Conservation (phyloP, 2,113 vertebrate species). For the Pelmatolapia mariae region DNA sequence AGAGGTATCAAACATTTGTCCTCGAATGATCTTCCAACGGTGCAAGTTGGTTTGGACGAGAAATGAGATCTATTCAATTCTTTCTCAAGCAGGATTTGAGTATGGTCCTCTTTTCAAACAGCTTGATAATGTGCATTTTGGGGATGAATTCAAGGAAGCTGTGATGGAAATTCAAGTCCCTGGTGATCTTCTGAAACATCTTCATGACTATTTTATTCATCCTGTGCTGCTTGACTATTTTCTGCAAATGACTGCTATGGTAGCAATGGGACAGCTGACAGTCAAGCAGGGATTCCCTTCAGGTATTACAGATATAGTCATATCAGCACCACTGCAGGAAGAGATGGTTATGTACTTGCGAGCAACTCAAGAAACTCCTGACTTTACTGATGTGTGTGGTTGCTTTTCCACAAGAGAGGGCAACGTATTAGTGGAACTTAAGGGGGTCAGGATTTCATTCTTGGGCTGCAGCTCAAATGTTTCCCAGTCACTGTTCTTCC, state of each 20-base stretch:
- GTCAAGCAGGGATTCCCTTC: slow-evolving; percentile 74
- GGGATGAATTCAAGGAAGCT: slow-evolving; percentile 78
- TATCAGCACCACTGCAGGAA: slow-evolving; percentile 70
- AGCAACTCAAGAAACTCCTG: slow-evolving; percentile 59
- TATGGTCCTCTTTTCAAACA: slow-evolving; percentile 75
- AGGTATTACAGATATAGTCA: slow-evolving; percentile 70
- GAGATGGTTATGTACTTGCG: slow-evolving; percentile 82
- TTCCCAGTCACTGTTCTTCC: slow-evolving; percentile 72
- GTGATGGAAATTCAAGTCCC: slow-evolving; percentile 72
- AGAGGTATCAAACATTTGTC: slow-evolving; percentile 70
- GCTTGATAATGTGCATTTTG: slow-evolving; percentile 70
- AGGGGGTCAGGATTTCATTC: slow-evolving; percentile 69
- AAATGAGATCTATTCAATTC: slow-evolving; percentile 70
- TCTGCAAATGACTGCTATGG: slow-evolving; percentile 76
- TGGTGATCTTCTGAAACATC: slow-evolving; percentile 51
- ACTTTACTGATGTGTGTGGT: slow-evolving; percentile 79
- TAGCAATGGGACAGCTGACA: slow-evolving; percentile 35
- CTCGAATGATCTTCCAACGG: slow-evolving; percentile 65
- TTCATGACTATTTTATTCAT: slow-evolving; percentile 77
- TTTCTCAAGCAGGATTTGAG: slow-evolving; percentile 76
- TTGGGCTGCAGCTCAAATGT: slow-evolving; percentile 40
- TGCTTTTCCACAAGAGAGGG: slow-evolving; percentile 76
- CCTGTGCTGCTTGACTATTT: slow-evolving; percentile 83
- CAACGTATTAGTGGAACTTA: slow-evolving; percentile 76
- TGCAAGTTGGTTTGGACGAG: slow-evolving; percentile 62